These are phyloP conservation scores for Drosophila koepferae DNA, from an alignment of 2,888 invertebrate species.

Conservation along the genomic window DNA sequence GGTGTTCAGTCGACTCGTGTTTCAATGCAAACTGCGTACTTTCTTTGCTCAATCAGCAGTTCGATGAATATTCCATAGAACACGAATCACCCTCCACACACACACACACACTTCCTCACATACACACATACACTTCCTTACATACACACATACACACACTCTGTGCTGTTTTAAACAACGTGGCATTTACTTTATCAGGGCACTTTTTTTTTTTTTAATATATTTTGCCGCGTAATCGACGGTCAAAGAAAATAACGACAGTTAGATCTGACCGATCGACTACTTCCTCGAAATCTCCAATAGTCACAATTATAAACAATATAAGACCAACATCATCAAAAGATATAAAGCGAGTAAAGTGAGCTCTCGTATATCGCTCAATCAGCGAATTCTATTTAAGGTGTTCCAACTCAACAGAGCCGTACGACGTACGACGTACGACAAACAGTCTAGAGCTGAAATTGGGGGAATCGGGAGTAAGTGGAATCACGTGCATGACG, in stretches of 20 bases:
- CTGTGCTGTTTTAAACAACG: constrained; percentile 10
- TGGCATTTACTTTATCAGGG: constrained; percentile 45
- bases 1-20: constrained; percentile 10
- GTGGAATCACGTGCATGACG: constrained; percentile 70
- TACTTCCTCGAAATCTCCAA: constrained; percentile 60
- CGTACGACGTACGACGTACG: neutral
- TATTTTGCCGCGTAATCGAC: constrained; percentile 49
- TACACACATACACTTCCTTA: neutral
- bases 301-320: constrained; percentile 53
- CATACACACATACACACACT: neutral
- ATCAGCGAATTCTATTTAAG: constrained; percentile 62
- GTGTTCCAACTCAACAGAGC: constrained; percentile 48
- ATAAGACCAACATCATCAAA: constrained; percentile 20
- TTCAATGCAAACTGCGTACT: constrained; percentile 59
- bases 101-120: neutral
- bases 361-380: constrained; percentile 58
- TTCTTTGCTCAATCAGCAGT: constrained; percentile 47
- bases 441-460: constrained; percentile 24
- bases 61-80: constrained; percentile 20
- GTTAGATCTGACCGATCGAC: constrained; percentile 10
- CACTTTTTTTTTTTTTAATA: constrained; percentile 20
- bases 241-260: constrained; percentile 40
- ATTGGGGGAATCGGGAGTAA: neutral
- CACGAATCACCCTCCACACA: constrained; percentile 20
- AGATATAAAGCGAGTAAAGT: constrained; percentile 14